Base-by-base conservation (phyloP, 2,888 invertebrate species). In the Tridacna gigas region DNA sequence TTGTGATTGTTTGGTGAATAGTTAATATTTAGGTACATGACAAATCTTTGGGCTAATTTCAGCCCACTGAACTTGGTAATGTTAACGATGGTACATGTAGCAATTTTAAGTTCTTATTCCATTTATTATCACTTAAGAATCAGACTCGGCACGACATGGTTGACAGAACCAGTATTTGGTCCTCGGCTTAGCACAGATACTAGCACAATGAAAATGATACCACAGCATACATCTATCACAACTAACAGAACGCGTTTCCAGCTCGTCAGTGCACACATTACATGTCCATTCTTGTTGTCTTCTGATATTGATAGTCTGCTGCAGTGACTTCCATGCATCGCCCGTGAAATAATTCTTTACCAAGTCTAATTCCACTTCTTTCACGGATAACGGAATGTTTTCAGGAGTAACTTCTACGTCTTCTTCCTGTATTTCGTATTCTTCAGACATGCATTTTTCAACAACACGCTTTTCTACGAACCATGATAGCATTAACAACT, bases 161-260 rank as follows among this genome's bases (percentile, higher is more conserved):
- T 28, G 13, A 66, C 66, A 66, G 28, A 66, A 66, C 66, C 66
- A 66, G 22, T 26, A 66, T 22, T 66, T 66, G 7, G 66, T 66
- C 28, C 28, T 66, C 5, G 66, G 66, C 7, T 25, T 66, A 28
- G 60, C 74, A 25, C 37, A 28, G 26, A 75, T 61, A 37, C 61
- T 63, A 13, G 74, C 74, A 45, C 74, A 75, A 28, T 61, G 74
- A 45, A 61, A 75, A 75, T 75, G 74, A 28, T 37, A 75, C 74
- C 74, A 61, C 20, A 37, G 15, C 20, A 75, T 15, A 75, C 74
- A 75, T 5, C 60, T 28, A 37, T 75, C 74, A 51, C 74, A 75
- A 61, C n/a, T 28, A 37, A 75, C 45, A 60, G 61, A 75, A 7
- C 74, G 26, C n/a, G 74, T 75, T 25, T 75, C 74, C 61, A 75